Evolutionary conservation across 1,140 invertebrate species (phyloP).

Genomic region (Aplysia californica): DNA sequence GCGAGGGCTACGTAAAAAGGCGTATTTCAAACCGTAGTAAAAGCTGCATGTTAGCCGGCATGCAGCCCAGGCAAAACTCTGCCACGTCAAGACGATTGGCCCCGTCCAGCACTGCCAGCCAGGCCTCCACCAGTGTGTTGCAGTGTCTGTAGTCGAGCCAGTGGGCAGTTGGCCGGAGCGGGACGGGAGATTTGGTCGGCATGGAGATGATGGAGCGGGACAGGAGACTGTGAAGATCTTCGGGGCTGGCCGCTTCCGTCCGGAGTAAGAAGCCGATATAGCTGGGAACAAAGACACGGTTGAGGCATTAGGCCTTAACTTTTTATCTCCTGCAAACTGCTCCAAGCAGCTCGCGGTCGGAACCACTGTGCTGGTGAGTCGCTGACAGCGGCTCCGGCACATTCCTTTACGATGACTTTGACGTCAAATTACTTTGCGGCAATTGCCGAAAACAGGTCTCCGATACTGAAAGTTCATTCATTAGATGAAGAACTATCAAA

Average conservation of each 20-base stretch:
- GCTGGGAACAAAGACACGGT: conserved; percentile 7
- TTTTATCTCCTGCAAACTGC: too few species aligned
- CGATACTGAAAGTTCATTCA: too few species aligned
- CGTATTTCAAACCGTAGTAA: conserved; percentile 42
- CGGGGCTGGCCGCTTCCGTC: neutral
- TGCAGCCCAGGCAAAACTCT: conserved; percentile 39
- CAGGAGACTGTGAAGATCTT: conserved; percentile 32
- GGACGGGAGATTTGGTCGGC: conserved; percentile 39
- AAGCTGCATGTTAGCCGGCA: conserved; percentile 49
- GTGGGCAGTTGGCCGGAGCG: conserved; percentile 21
- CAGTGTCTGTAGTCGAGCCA: conserved; percentile 47
- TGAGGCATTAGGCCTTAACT: too few species aligned
- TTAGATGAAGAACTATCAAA: too few species aligned
- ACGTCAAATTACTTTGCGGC: too few species aligned
- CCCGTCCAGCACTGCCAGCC: conserved; percentile 32
- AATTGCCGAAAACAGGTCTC: too few species aligned
- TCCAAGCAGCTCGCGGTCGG: too few species aligned
- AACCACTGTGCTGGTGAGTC: too few species aligned
- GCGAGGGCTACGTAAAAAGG: too few species aligned
- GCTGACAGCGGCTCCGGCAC: too few species aligned
- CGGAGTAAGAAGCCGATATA: neutral
- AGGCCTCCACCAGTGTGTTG: conserved; percentile 45
- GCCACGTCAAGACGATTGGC: conserved; percentile 26
- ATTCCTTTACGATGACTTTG: too few species aligned
- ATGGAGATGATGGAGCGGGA: conserved; percentile 40